These are phyloP conservation scores for Anthoscopus minutus DNA, from an alignment of 2,113 vertebrate species.

Conservation along the genomic window DNA sequence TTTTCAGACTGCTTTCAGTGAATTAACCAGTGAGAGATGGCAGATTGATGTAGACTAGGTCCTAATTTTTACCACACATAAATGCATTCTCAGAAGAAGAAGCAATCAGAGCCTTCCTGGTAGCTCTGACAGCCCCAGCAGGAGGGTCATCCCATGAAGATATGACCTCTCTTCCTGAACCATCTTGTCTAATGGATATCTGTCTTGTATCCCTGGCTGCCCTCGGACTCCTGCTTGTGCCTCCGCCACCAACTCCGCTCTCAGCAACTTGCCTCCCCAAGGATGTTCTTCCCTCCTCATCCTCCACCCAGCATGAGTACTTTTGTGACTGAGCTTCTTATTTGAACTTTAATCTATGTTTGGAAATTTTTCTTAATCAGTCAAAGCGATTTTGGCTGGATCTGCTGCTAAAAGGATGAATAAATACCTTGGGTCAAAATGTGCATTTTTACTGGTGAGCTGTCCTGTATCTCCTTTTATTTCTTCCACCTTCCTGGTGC, in stretches of 20 bases:
- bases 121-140: not conserved
- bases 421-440: not conserved
- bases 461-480: not conserved
- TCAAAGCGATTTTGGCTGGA: not conserved
- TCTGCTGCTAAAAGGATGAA: not conserved
- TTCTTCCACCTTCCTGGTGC: not conserved
- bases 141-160: accelerated
- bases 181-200: not conserved
- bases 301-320: not conserved
- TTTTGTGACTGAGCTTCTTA: not conserved
- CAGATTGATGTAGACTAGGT: not conserved
- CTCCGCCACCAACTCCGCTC: not conserved
- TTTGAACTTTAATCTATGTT: not conserved
- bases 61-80: not conserved
- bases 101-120: not conserved
- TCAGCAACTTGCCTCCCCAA: not conserved
- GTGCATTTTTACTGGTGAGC: not conserved
- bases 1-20: not conserved
- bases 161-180: not conserved
- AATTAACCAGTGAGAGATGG: not conserved
- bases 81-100: not conserved
- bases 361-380: not conserved
- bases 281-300: not conserved
- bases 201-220: not conserved
- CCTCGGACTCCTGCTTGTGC: accelerated